These are phyloP conservation scores for Rhea americana DNA, from an alignment of 2,113 vertebrate genomes.

Conservation along the genomic window DNA sequence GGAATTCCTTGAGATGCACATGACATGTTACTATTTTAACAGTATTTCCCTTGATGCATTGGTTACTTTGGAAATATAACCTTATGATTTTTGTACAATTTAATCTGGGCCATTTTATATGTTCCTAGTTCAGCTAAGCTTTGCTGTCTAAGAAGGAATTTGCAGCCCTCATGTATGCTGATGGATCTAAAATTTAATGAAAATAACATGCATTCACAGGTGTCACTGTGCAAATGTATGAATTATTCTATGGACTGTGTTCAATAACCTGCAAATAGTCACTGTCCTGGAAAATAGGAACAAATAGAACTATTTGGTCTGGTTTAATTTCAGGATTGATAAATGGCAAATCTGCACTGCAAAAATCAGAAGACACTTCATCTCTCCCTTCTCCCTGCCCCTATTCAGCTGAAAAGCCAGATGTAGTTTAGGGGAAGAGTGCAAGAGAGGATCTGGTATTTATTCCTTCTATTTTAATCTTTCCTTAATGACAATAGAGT, in stretches of 20 bases:
- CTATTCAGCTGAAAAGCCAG: too few species aligned
- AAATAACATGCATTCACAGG: not conserved
- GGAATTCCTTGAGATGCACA: not conserved
- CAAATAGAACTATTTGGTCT: not conserved
- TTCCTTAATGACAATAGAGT: not conserved
- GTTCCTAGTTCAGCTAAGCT: not conserved
- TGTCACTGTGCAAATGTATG: not conserved
- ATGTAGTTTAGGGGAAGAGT: not conserved
- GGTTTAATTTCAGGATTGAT: not conserved
- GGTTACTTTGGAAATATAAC: not conserved
- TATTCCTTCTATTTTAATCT: not conserved
- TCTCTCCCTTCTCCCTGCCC: not conserved
- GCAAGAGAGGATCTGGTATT: not conserved
- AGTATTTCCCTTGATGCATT: not conserved
- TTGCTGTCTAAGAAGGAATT: not conserved
- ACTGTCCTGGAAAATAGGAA: not conserved
- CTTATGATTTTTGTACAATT: not conserved
- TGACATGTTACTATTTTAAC: not conserved
- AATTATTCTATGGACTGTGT: not conserved
- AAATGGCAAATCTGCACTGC: not conserved
- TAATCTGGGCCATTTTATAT: not conserved
- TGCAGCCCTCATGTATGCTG: not conserved
- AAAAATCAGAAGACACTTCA: not conserved
- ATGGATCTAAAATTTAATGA: not conserved
- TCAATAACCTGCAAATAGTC: not conserved